A percentile compares a stretch with the other conserved stretches of the same genome.
Evolutionary conservation across 1,140 invertebrate species (phyloP).

Genomic region (Holcopasites calliopsidis): DNA sequence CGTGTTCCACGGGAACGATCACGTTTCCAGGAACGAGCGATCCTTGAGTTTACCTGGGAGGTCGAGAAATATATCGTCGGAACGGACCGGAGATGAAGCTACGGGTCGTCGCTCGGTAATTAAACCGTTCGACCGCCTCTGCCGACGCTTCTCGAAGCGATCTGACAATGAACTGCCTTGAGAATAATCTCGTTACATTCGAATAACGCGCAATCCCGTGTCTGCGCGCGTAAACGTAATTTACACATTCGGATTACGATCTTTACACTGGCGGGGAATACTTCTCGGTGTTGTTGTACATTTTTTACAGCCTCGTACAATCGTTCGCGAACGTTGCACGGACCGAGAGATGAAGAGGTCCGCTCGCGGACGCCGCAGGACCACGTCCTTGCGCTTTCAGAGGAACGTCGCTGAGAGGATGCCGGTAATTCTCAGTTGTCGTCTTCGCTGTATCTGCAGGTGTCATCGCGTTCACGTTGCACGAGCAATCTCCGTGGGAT

Average conservation of each 20-base stretch:
- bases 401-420: not conserved
- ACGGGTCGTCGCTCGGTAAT: constrained; percentile 39
- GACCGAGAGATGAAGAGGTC: not conserved
- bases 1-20: not conserved
- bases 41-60: constrained; percentile 16
- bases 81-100: constrained; percentile 28
- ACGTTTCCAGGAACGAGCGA: constrained; percentile 21
- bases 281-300: not conserved
- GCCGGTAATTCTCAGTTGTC: not conserved
- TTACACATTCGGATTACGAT: not conserved
- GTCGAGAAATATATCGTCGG: constrained; percentile 37
- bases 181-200: not conserved
- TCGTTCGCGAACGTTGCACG: too few species aligned
- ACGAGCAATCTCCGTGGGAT: not conserved
- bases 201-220: not conserved
- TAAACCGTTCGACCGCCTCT: constrained; percentile 42
- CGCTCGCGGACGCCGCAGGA: not conserved
- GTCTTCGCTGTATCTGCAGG: not conserved
- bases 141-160: constrained; percentile 4
- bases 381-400: not conserved
- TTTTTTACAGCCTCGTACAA: not conserved
- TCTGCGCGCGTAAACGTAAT: not conserved
- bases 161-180: not conserved
- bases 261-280: not conserved
- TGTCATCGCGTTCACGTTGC: not conserved